These are phyloP conservation scores for Pristis pectinata DNA, from an alignment of 2,797 vertebrate species.

Conservation along the genomic window DNA sequence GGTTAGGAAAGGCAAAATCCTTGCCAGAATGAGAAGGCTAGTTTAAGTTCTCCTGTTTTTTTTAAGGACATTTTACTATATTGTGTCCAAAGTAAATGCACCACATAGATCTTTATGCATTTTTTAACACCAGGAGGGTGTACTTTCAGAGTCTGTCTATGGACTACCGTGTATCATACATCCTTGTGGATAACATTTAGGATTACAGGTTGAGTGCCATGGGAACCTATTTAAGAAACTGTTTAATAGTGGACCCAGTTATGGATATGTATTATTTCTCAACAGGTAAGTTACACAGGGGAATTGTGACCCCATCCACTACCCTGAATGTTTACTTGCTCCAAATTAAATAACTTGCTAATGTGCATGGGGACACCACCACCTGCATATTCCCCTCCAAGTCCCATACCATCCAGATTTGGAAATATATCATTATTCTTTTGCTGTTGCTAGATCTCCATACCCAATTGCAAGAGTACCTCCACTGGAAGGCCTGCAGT, in stretches of 20 bases:
- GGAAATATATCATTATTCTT: too few species aligned
- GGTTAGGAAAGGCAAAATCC: neutral
- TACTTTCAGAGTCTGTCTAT: too few species aligned
- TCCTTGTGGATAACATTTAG: neutral
- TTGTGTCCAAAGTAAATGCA: neutral
- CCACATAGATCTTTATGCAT: neutral
- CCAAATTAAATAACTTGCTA: too few species aligned
- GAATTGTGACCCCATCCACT: too few species aligned
- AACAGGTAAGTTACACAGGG: neutral
- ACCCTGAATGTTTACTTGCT: too few species aligned
- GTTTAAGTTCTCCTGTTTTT: neutral
- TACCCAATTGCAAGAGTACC: too few species aligned
- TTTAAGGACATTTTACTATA: neutral
- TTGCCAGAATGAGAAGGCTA: neutral
- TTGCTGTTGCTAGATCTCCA: too few species aligned
- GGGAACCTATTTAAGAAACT: neutral
- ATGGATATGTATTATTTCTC: neutral
- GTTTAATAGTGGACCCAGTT: neutral
- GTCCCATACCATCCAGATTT: too few species aligned
- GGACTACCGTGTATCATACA: neutral
- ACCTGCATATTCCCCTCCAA: too few species aligned
- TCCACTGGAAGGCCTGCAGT: too few species aligned
- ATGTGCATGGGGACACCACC: too few species aligned
- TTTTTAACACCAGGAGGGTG: neutral
- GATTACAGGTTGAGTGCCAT: neutral